Evolutionary conservation across 1,140 invertebrate species (phyloP), one percentile per base, ranked within the genome.

Genomic region (Ceratosolen solmsi): DNA sequence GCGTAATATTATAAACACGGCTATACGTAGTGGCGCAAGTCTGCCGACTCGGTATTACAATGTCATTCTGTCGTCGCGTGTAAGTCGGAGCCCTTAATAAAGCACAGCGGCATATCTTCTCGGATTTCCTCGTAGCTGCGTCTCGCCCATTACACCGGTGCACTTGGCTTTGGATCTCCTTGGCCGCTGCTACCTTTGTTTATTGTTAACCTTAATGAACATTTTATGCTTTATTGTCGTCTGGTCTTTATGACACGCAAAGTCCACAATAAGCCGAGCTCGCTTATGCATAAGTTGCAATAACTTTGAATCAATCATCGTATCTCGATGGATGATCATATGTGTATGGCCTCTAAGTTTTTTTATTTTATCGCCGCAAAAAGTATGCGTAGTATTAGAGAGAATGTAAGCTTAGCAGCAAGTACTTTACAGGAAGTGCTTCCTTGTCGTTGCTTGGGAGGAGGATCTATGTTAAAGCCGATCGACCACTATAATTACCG

Each of bases 61-160:
- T 30, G 54, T 58, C 56, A 74, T 74, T 74, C 72, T 17, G 33
- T 22, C 20, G 13, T 72, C 70, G 70, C 27, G 46, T 72, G 70
- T 71, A 74, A 58, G 22, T 33, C 20, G 11, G 54, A 30, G 65
- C 15, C 17, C 54, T 4, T 51, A 49, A 68, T 2, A 7, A 9
- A 30, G n/a, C 65, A 46, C 13, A 46, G 63, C 68, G 33, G 38
- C 68, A 60, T 58, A 3, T 33, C n/a, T 79, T 17, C 78, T 60
- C 25, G 36, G 54, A 72, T 58, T 60, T 72, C 49, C 41, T 70
- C 20, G 74, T 78, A 86, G 82, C 36, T 41, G 27, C 25, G 36
- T 17, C 41, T 25, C 13, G 4, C 20, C 20, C 13, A 68, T 56
- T n/a, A 58, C 46, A 8, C 2, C 22, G 38, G 11, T 72, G n/a